Base-by-base conservation (phyloP, 2,797 vertebrate species). In the Spinibarbus caldwelli region DNA sequence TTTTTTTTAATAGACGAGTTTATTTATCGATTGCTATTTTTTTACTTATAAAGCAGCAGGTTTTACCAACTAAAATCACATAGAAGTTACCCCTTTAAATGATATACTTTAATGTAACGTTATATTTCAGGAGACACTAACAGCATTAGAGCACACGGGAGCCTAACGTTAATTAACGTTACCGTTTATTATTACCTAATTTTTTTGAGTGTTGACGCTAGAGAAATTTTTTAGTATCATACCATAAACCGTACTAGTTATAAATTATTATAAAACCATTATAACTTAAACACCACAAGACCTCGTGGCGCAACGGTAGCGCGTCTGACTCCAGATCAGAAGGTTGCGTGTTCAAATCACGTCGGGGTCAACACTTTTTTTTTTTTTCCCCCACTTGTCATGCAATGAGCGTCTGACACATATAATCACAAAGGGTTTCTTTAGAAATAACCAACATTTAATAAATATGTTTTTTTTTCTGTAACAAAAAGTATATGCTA, bases 261-360 rank as follows among this genome's bases (percentile, higher is more conserved):
- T n/a, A n/a, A n/a, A n/a, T n/a, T n/a, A n/a, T n/a, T n/a, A n/a
- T n/a, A n/a, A n/a, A n/a, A n/a, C n/a, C n/a, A n/a, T n/a, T n/a
- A n/a, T n/a, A n/a, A n/a, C n/a, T n/a, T n/a, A n/a, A n/a, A n/a
- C n/a, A n/a, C n/a, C n/a, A n/a, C n/a, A n/a, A n/a, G n/a, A n/a
- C n/a, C 89, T 90, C 89, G 89, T 90, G 89, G 89, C 89, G 88
- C 88, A 90, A 90, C 89, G 89, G 89, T 90, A 90, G 89, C 89
- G 88, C 88, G 88, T 90, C 89, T 90, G 89, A 90, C 89, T 90
- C 89, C 89, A 90, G 88, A 89, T 90, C 89, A 90, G 89, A 90
- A 90, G 89, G 89, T 89, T 90, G 88, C 88, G 89, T 90, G 89
- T 90, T 90, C 88, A 89, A 90, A 89, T 90, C 89, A 90, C 89